Conservation (phyloP, 2,113 vertebrate species). For the Coreoperca whiteheadi region DNA sequence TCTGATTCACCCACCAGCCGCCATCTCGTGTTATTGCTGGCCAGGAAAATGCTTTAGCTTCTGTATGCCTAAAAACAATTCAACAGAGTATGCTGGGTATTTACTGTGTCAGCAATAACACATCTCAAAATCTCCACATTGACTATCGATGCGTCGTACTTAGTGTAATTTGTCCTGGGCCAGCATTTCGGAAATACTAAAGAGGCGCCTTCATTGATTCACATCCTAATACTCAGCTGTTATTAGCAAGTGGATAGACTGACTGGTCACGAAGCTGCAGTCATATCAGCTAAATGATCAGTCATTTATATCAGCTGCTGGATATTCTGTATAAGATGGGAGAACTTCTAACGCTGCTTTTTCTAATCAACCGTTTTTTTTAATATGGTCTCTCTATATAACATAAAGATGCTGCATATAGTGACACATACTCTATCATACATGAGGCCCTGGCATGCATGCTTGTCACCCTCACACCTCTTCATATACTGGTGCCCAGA, state of each 20-base stretch:
- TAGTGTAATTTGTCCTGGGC: conserved; percentile 55
- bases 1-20: neutral
- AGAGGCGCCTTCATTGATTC: conserved; percentile 54
- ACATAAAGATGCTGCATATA: neutral
- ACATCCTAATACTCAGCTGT: conserved; percentile 52
- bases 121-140: conserved; percentile 35
- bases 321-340: neutral
- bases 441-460: neutral
- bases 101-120: conserved; percentile 46
- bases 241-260: conserved; percentile 44
- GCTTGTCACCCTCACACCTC: conserved; percentile 3
- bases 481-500: conserved; percentile 14
- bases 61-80: neutral
- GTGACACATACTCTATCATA: neutral
- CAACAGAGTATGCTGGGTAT: neutral
- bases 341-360: neutral
- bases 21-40: neutral
- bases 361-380: neutral
- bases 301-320: conserved; percentile 20
- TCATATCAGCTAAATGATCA: no score
- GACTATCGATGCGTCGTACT: conserved; percentile 64
- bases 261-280: conserved; percentile 33
- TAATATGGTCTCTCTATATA: neutral
- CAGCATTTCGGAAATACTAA: conserved; percentile 56
- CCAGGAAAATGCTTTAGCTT: neutral